These are phyloP conservation scores for Scylla paramamosain DNA, from an alignment of 1,140 invertebrate species.

Conservation along the genomic window DNA sequence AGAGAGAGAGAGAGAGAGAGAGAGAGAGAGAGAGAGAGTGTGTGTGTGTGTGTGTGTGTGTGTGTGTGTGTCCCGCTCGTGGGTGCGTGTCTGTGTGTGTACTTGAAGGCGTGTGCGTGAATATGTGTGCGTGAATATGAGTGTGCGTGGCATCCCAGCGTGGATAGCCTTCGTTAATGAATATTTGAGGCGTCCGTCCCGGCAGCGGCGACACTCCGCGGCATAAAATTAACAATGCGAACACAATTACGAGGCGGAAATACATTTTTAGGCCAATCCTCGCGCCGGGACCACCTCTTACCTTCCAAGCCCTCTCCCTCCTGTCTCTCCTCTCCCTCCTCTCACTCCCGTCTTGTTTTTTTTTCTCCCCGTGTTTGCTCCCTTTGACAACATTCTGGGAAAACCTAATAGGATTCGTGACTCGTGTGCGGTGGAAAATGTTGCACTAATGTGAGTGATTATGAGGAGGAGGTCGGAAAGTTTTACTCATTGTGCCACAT, in stretches of 20 bases:
- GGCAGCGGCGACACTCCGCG: background rate
- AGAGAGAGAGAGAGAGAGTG: too few relatives aligned
- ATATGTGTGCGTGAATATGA: too few relatives aligned
- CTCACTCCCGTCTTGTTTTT: background rate
- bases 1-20: too few relatives aligned
- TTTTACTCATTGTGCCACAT: too few relatives aligned
- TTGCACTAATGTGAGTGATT: too few relatives aligned
- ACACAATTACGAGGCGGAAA: slow-evolving; percentile 1
- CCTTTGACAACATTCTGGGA: background rate
- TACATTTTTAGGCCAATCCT: background rate
- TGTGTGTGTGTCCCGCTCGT: too few relatives aligned
- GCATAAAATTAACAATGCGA: background rate
- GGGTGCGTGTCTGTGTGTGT: too few relatives aligned
- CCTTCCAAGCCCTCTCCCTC: background rate
- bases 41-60: too few relatives aligned
- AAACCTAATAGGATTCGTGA: background rate
- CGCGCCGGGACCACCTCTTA: background rate
- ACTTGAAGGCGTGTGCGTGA: too few relatives aligned
- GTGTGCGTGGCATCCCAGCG: background rate
- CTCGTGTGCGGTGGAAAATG: background rate
- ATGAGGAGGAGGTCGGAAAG: too few relatives aligned
- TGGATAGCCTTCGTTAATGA: background rate
- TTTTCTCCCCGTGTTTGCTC: background rate
- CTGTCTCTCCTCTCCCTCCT: background rate
- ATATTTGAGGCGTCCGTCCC: background rate